Evolutionary conservation across 1,140 invertebrate genomes (phyloP), one percentile per base, ranked within the genome.

Genomic region (Charaxes varanes): DNA sequence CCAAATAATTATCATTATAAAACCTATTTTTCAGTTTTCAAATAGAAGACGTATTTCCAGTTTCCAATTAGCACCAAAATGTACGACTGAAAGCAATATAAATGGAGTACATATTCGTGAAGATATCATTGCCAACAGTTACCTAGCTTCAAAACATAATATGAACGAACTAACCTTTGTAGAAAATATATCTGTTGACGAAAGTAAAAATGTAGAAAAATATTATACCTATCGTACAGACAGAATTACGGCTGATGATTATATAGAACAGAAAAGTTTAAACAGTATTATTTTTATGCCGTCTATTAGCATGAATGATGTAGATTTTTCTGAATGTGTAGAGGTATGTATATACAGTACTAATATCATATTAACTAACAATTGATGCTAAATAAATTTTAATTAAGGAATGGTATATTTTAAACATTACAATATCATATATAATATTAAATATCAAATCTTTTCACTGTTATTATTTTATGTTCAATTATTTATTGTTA

Each of bases 1-100:
- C 41, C 37, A 47, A 32, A 12, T 33, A 41, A 44, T 41, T 27
- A 11, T 26, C 19, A 22, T 22, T 33, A 18, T 16, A 11, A 17
- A 19, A 37, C n/a, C 33, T 28, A 36, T 50, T 44, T 73, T 73
- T 45, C 56, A 79, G 74, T 78, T 78, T 26, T 48, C 80, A n/a
- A 60, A 61, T 35, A 60, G 45, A 24, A 66, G 78, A 21, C 74
- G 65, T 27, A 78, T 82, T 46, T 82, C 73, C 8, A 79, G 74
- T 37, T 79, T 60, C 53, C 71, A 69, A 33, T 41, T 59, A 8
- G 57, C 65, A 21, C 57, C 69, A 10, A 71, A 60, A 56, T 61
- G 46, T 34, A 38, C 48, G 3, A 35, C 51, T 19, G 72, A 78
- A 15, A 49, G 28, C 19, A 69, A 52, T 36, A 62, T 69, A 10